Evolutionary conservation across 2,888 invertebrate genomes (phyloP).

Genomic region (Apamea anceps): DNA sequence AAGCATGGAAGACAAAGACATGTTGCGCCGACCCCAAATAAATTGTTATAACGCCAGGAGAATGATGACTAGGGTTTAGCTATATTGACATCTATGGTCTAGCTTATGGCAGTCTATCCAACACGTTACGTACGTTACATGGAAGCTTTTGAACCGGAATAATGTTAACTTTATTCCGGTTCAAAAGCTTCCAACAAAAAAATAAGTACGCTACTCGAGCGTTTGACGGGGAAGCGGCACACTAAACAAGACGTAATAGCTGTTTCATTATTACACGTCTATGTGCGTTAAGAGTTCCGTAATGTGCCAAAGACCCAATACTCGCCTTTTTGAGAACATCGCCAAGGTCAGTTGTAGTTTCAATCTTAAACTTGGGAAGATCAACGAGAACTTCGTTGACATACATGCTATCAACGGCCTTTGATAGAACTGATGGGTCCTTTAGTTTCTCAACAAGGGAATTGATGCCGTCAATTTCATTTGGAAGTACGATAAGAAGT

Average conservation of each 20-base stretch:
- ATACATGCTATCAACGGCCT: conserved; percentile 83
- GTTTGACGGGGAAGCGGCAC: neutral
- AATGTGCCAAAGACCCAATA: conserved; percentile 4
- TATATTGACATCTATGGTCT: neutral
- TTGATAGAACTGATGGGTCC: conserved; percentile 78
- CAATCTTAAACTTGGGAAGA: conserved; percentile 95
- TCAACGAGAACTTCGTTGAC: conserved; percentile 90
- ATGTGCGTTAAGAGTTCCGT: neutral
- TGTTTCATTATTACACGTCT: no score
- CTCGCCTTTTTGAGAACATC: conserved; percentile 91
- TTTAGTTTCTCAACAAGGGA: conserved; percentile 91
- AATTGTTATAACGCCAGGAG: no score
- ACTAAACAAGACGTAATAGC: neutral
- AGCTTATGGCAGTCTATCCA: neutral
- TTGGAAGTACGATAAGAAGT: conserved; percentile 94
- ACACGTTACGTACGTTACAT: neutral
- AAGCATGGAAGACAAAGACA: no score
- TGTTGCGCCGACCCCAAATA: no score
- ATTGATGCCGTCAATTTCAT: conserved; percentile 91
- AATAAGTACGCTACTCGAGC: neutral
- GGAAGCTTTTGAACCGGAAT: neutral
- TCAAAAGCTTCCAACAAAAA: neutral
- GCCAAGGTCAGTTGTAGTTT: conserved; percentile 92
- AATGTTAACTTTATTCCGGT: neutral
- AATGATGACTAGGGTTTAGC: neutral